Conservation (phyloP, 2,888 invertebrate species). For the Epinotia nisella region DNA sequence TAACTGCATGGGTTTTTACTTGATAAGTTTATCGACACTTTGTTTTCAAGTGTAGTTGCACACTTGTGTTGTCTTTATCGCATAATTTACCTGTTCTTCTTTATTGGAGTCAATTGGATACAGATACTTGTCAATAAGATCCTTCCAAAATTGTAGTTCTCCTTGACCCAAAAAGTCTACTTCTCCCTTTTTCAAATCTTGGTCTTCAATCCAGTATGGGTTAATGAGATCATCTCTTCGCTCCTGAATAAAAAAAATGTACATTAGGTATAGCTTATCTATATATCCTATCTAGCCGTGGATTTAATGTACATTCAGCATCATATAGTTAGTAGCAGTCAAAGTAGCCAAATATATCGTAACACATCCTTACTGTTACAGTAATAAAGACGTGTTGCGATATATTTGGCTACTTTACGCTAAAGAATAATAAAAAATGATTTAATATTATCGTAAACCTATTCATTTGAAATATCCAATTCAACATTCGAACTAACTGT, state of each 20-base stretch:
- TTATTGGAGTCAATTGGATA: slow-evolving; percentile 97
- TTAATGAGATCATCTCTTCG: slow-evolving; percentile 94
- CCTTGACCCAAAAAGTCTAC: slow-evolving; percentile 93
- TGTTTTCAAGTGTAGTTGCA: not conserved
- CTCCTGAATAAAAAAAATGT: slow-evolving; percentile 68
- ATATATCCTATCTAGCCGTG: not conserved
- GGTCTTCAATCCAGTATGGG: slow-evolving; percentile 97
- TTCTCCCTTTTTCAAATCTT: slow-evolving; percentile 94
- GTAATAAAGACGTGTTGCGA: too few species aligned
- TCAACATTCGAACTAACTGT: too few species aligned
- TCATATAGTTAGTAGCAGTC: too few species aligned
- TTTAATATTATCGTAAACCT: too few species aligned
- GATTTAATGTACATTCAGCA: not conserved
- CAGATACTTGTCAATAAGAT: slow-evolving; percentile 96
- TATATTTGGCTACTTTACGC: too few species aligned
- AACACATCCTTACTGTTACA: too few species aligned
- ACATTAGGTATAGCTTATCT: slow-evolving; percentile 26
- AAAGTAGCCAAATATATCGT: too few species aligned
- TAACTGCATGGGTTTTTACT: not conserved
- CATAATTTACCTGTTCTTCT: slow-evolving; percentile 91
- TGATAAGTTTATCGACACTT: not conserved
- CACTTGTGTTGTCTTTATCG: not conserved
- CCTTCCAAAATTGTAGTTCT: slow-evolving; percentile 97
- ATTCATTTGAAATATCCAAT: too few species aligned
- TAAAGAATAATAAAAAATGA: too few species aligned